Percentiles rank a stretch among this genome's conserved stretches.
phyloP scores from a whole-genome alignment of 2,113 vertebrate genomes.

The Loxodonta africana region DNA sequence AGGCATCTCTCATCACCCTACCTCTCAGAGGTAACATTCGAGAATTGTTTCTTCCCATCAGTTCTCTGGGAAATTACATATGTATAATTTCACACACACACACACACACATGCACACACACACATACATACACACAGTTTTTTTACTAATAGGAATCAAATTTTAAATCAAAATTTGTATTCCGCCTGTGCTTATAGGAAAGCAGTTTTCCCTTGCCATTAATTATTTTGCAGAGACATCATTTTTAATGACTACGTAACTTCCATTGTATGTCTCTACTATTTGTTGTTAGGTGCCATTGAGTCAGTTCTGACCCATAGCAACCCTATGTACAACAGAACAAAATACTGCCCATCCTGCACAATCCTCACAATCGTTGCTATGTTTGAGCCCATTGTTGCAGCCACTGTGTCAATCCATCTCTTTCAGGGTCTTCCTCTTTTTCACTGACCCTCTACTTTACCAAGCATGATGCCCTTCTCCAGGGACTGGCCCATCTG shows the following conservation, averaged over 20 bases:
- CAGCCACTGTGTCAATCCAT: too few relatives aligned
- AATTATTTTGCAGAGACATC: background rate
- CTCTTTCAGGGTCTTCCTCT: too few relatives aligned
- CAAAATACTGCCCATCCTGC: too few relatives aligned
- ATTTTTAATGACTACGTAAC: background rate
- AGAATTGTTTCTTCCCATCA: background rate
- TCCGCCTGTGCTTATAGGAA: background rate
- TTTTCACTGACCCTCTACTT: too few relatives aligned
- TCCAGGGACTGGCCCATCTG: too few relatives aligned
- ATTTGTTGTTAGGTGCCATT: background rate
- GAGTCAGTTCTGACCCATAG: too few relatives aligned
- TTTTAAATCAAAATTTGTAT: background rate
- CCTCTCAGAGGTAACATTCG: background rate
- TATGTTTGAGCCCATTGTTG: too few relatives aligned
- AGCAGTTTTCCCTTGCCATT: conserved; percentile 7
- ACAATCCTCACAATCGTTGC: too few relatives aligned
- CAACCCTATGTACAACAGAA: too few relatives aligned
- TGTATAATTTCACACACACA: background rate
- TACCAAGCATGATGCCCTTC: too few relatives aligned
- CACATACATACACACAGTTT: too few relatives aligned
- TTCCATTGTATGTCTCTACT: background rate
- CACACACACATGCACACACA: background rate
- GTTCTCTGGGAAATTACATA: background rate
- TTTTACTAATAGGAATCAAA: background rate
- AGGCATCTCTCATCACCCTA: background rate